Evolutionary conservation across 2,888 invertebrate genomes (phyloP).

Genomic region (Polylopha cassiicola): DNA sequence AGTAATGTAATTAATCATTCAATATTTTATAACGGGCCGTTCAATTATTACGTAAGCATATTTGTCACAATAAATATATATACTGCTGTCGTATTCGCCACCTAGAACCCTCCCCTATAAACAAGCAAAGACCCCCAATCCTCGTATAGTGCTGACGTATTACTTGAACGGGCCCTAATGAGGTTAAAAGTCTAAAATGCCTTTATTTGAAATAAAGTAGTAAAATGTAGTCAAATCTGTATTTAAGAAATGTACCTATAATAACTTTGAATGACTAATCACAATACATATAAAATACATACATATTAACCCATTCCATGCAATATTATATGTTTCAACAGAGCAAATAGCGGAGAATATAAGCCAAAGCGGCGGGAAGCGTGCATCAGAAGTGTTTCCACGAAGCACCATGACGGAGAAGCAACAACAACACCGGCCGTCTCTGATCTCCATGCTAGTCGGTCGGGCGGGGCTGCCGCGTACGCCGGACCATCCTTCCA

Average conservation of each 20-base stretch:
- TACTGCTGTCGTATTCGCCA: neutral
- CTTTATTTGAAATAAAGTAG: no score
- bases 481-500: constrained; percentile 63
- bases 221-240: no score
- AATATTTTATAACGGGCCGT: neutral
- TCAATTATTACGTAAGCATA: neutral
- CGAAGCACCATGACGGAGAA: constrained; percentile 70
- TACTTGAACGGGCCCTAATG: no score
- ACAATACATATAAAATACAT: no score
- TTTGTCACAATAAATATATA: neutral
- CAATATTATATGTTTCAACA: constrained; percentile 23
- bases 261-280: no score
- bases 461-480: constrained; percentile 53
- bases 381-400: constrained; percentile 66
- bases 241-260: no score
- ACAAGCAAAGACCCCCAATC: no score
- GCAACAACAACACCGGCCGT: constrained; percentile 62
- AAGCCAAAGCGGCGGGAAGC: constrained; percentile 52
- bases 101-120: no score
- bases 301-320: no score
- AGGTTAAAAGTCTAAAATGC: no score
- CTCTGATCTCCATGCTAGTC: constrained; percentile 66
- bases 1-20: neutral
- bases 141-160: no score
- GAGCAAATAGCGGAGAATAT: constrained; percentile 63